A percentile compares a stretch with the other conserved stretches of the same genome.
Conservation (phyloP, 2,888 invertebrate species). For the Junonia oenone region DNA sequence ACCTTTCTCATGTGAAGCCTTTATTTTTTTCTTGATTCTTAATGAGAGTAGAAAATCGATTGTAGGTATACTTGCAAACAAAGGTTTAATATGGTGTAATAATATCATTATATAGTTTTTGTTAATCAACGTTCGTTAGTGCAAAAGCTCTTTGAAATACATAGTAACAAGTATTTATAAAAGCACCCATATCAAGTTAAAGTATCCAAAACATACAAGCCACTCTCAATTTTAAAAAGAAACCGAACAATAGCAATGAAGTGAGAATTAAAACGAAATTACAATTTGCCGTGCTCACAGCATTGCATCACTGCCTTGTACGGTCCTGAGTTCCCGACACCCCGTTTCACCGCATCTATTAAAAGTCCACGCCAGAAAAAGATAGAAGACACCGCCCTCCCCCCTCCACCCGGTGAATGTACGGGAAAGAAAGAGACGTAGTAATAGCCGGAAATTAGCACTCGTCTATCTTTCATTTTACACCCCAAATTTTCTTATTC, state of each 20-base stretch:
- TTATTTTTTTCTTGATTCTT: too few species aligned
- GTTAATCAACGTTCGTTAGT: too few species aligned
- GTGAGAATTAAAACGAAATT: conserved; percentile 27
- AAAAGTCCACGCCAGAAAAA: conserved; percentile 55
- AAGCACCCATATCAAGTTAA: too few species aligned
- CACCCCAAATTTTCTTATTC: conserved; percentile 88
- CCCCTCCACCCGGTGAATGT: conserved; percentile 69
- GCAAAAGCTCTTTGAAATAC: too few species aligned
- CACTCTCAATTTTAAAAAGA: neutral
- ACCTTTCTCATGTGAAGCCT: too few species aligned
- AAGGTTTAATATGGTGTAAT: too few species aligned
- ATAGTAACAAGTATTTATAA: too few species aligned
- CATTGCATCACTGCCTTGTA: conserved; percentile 24
- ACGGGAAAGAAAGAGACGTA: conserved; percentile 78
- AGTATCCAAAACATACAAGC: too few species aligned
- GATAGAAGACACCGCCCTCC: conserved; percentile 59
- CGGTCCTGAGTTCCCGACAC: conserved; percentile 22
- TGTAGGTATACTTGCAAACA: too few species aligned
- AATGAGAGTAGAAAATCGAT: too few species aligned
- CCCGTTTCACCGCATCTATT: conserved; percentile 30
- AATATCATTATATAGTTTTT: too few species aligned
- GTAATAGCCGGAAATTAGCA: conserved; percentile 84
- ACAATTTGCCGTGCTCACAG: conserved; percentile 29
- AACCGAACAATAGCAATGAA: neutral
- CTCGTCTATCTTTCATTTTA: conserved; percentile 88